Conservation (phyloP, 2,888 invertebrate species). For the Microplitis manilae region DNA sequence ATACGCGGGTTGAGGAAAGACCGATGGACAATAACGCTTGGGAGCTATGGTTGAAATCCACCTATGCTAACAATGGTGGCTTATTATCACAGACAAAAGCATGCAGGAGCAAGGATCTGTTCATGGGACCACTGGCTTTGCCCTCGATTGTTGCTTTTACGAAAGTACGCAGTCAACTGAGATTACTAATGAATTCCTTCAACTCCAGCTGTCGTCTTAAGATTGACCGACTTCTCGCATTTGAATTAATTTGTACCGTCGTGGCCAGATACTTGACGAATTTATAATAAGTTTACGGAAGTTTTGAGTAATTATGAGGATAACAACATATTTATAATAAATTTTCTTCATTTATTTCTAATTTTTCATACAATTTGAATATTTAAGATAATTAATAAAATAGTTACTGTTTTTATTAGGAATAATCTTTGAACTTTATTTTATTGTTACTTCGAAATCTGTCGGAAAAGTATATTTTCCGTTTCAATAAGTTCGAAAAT, state of each 20-base stretch:
- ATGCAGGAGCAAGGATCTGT: conserved; percentile 44
- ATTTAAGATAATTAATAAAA: too few relatives aligned
- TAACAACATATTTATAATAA: conserved; percentile 1
- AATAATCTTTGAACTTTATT: too few relatives aligned
- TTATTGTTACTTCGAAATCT: too few relatives aligned
- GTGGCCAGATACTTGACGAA: conserved; percentile 26
- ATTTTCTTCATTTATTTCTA: neutral
- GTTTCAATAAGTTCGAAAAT: too few relatives aligned
- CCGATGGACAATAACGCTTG: conserved; percentile 51
- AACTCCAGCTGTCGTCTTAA: conserved; percentile 67
- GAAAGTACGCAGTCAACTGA: conserved; percentile 46
- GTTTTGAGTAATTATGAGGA: neutral
- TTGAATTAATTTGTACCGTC: conserved; percentile 59
- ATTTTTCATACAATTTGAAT: too few relatives aligned
- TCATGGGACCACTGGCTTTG: conserved; percentile 28
- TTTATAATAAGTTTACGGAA: conserved; percentile 1
- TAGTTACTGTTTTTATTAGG: too few relatives aligned
- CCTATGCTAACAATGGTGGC: conserved; percentile 66
- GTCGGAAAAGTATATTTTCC: too few relatives aligned
- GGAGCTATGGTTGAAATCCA: conserved; percentile 49
- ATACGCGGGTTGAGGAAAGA: conserved; percentile 28
- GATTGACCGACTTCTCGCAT: conserved; percentile 64
- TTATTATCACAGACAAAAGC: conserved; percentile 69
- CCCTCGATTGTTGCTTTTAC: conserved; percentile 32
- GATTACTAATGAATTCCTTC: conserved; percentile 69